These are phyloP conservation scores for Archegozetes longisetosus DNA, from an alignment of 1,140 invertebrate genomes.

Conservation along the genomic window DNA sequence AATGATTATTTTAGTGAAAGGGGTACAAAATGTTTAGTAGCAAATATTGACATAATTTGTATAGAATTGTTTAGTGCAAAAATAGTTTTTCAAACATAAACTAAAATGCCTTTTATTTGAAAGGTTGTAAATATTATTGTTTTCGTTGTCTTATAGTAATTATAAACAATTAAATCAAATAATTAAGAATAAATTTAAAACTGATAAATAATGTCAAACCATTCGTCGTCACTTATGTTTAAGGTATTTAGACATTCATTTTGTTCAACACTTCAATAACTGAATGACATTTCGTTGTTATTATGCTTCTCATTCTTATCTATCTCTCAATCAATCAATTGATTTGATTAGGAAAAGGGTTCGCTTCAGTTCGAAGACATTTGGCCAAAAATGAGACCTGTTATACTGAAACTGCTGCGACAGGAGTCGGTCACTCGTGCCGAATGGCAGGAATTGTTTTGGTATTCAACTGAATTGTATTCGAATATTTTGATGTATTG, in stretches of 20 bases:
- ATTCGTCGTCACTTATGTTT: background rate
- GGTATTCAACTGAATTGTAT: slow-evolving; percentile 38
- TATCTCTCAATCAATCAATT: no score
- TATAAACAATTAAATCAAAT: no score
- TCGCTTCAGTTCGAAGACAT: slow-evolving; percentile 59
- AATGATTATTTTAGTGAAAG: no score
- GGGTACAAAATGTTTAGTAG: no score
- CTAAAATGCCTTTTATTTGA: no score
- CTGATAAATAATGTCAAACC: background rate
- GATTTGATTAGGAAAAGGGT: background rate
- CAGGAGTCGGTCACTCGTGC: slow-evolving; percentile 79
- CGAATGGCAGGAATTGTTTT: slow-evolving; percentile 96
- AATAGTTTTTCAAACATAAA: no score
- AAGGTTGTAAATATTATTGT: no score
- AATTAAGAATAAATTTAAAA: background rate
- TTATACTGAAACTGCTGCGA: slow-evolving; percentile 74
- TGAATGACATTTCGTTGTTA: background rate
- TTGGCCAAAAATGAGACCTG: slow-evolving; percentile 86
- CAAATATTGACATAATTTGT: no score
- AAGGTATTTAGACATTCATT: background rate
- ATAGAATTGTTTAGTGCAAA: no score
- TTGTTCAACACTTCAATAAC: no score
- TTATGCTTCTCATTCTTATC: no score
- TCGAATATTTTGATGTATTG: slow-evolving; percentile 6
- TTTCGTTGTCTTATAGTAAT: no score